Evolutionary conservation across 2,113 vertebrate species (phyloP).

Genomic region (Lepus europaeus): DNA sequence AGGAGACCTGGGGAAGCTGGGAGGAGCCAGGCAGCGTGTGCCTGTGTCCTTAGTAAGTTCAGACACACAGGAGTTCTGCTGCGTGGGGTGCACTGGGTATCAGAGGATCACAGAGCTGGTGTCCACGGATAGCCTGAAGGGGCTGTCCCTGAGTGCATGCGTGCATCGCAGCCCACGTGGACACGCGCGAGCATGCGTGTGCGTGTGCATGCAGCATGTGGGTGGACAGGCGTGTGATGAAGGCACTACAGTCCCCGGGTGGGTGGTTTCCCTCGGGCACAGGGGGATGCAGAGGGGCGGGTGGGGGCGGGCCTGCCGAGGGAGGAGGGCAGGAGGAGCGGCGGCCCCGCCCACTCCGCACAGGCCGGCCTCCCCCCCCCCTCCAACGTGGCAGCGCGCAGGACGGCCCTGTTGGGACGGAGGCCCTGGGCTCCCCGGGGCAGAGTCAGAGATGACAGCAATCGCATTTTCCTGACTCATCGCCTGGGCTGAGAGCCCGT

Average conservation of each 20-base stretch:
- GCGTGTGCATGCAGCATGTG: background rate
- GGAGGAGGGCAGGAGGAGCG: background rate
- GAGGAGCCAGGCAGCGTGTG: background rate
- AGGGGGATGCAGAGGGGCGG: background rate
- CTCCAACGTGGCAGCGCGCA: background rate
- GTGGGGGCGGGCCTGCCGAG: background rate
- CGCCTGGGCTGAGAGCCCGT: conserved; percentile 10
- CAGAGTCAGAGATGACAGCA: conserved; percentile 50
- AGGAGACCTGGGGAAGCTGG: background rate
- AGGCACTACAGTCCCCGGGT: background rate
- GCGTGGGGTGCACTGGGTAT: background rate
- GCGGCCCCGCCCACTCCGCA: too few species aligned
- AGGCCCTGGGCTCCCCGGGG: background rate
- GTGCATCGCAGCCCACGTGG: too few species aligned
- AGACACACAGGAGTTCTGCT: background rate
- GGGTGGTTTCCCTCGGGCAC: background rate
- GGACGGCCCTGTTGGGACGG: background rate
- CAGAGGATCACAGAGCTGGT: background rate
- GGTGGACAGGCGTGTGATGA: background rate
- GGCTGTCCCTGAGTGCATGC: too few species aligned
- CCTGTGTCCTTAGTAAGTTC: too few species aligned
- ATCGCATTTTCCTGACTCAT: conserved; percentile 71
- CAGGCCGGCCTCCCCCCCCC: background rate
- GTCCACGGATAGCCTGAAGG: background rate
- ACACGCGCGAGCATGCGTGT: background rate